These are phyloP conservation scores for Amphiura filiformis DNA, from an alignment of 35 echinoderm and acorn worm genomes.

Conservation along the genomic window DNA sequence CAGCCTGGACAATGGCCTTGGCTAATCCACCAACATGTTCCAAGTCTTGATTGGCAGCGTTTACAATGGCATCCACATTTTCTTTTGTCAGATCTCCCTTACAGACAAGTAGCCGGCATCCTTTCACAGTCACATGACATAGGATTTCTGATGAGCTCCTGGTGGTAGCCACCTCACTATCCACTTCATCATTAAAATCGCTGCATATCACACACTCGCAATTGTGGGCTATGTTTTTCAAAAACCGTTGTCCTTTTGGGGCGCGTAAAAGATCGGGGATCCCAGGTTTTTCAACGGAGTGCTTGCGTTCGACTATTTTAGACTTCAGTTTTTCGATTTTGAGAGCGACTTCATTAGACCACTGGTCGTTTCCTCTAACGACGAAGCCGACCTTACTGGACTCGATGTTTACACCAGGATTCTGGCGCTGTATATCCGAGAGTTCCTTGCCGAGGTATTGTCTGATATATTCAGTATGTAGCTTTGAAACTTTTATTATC, in stretches of 20 bases:
- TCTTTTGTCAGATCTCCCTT: constrained; percentile 49
- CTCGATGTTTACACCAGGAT: too few relatives aligned
- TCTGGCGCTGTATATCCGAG: too few relatives aligned
- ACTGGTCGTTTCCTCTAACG: constrained; percentile 36
- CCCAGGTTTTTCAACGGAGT: constrained; percentile 33
- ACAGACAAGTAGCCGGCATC: constrained; percentile 15
- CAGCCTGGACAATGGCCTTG: constrained; percentile 36
- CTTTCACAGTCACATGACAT: neutral
- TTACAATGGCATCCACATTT: constrained; percentile 39
- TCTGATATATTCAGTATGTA: neutral
- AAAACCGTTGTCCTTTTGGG: constrained; percentile 26
- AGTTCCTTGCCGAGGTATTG: too few relatives aligned
- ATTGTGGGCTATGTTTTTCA: constrained; percentile 8
- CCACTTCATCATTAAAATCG: neutral
- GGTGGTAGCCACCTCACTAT: neutral
- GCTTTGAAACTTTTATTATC: neutral
- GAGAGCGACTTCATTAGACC: neutral
- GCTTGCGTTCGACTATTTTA: neutral
- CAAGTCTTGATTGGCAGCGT: constrained; percentile 26
- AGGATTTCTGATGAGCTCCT: neutral
- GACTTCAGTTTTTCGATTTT: neutral
- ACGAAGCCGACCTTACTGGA: neutral
- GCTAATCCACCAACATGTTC: constrained; percentile 32
- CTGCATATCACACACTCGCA: constrained; percentile 27
- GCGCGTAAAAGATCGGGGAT: constrained; percentile 33